A percentile compares a stretch with the other conserved stretches of the same genome.
phyloP scores from a whole-genome alignment of 64 coral and sea anemone species.

The Actinia equina region DNA sequence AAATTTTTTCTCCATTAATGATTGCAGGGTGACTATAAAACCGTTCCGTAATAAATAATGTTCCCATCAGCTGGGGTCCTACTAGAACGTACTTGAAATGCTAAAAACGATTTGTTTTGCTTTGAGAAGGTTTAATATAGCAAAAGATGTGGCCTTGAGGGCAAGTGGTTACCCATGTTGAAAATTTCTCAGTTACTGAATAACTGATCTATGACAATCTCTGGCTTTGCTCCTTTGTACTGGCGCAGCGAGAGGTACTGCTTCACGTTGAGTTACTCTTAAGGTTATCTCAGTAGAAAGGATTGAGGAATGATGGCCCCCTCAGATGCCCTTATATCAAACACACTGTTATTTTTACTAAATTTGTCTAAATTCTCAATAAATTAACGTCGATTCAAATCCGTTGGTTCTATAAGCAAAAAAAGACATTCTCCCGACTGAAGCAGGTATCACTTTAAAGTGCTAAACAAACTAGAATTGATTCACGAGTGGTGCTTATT shows the following conservation, averaged over 20 bases:
- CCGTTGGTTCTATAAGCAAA: neutral
- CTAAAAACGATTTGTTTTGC: conserved; percentile 44
- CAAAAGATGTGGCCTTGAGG: neutral
- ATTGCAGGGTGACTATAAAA: neutral
- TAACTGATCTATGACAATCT: neutral
- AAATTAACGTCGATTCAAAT: neutral
- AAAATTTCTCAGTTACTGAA: neutral
- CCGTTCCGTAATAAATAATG: neutral
- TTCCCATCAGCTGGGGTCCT: conserved; percentile 47
- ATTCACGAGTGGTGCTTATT: neutral
- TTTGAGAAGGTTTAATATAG: conserved; percentile 42
- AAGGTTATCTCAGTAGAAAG: neutral
- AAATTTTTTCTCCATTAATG: neutral
- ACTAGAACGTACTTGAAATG: conserved; percentile 42
- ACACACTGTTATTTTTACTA: conserved; percentile 5
- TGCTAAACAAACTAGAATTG: neutral
- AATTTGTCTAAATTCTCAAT: conserved; percentile 1
- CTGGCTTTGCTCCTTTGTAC: neutral
- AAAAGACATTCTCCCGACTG: neutral
- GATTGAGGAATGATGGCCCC: neutral
- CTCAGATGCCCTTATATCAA: neutral
- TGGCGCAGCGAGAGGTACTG: neutral
- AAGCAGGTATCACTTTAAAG: neutral
- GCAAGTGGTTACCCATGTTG: neutral
- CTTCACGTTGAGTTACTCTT: neutral